These are phyloP conservation scores for Belgica antarctica DNA, from an alignment of 2,888 invertebrate species.

Conservation along the genomic window DNA sequence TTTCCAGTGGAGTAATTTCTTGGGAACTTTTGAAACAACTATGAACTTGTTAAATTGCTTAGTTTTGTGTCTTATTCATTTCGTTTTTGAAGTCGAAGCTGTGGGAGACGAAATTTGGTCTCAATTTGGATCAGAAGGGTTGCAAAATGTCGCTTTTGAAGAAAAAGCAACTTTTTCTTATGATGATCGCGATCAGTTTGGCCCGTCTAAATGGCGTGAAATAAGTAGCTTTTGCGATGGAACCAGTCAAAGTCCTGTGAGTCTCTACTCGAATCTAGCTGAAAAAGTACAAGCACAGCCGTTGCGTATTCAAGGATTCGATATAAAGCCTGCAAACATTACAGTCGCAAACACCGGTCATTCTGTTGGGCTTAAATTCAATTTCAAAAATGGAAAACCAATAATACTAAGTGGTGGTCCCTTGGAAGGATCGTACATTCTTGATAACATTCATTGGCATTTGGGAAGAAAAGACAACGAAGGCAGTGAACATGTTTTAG, in stretches of 20 bases:
- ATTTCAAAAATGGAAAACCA: not conserved
- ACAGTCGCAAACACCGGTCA: slow-evolving; percentile 30
- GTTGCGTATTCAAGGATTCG: not conserved
- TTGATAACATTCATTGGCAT: slow-evolving; percentile 32
- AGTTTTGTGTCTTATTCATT: too few relatives aligned
- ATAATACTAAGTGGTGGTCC: slow-evolving; percentile 21
- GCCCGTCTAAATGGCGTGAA: not conserved
- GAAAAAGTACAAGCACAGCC: slow-evolving; percentile 3
- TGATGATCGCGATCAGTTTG: not conserved
- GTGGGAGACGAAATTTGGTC: too few relatives aligned
- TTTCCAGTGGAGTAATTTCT: too few relatives aligned
- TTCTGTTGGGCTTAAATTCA: not conserved
- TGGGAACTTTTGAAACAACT: too few relatives aligned
- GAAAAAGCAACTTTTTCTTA: too few relatives aligned
- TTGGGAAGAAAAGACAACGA: slow-evolving; percentile 15
- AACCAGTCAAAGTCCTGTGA: slow-evolving; percentile 12
- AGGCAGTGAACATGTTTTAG: slow-evolving; percentile 16
- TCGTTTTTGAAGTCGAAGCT: too few relatives aligned
- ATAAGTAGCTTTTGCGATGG: slow-evolving; percentile 12
- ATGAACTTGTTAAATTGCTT: too few relatives aligned
- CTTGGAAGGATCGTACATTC: not conserved
- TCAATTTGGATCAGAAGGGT: too few relatives aligned
- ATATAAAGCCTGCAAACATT: not conserved
- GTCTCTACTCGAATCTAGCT: not conserved
- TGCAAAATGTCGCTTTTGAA: too few relatives aligned